phyloP scores from a whole-genome alignment of 2,888 invertebrate species.

The Clivina fossor region DNA sequence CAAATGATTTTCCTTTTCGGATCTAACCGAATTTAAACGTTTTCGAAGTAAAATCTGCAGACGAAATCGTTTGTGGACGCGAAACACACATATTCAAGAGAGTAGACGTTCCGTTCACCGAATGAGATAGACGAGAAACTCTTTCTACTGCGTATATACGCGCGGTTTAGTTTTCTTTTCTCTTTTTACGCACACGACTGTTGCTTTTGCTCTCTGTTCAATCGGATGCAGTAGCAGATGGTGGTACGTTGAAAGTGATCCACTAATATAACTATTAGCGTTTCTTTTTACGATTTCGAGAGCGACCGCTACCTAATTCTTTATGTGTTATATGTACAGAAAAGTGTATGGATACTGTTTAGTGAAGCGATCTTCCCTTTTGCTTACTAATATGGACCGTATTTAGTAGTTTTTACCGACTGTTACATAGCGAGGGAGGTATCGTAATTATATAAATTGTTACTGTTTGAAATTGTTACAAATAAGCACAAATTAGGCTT shows the following conservation, averaged over 20 bases:
- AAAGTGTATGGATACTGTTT: too few species aligned
- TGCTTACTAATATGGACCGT: too few species aligned
- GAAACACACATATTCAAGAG: slow-evolving; percentile 2
- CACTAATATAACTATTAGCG: slow-evolving; percentile 44
- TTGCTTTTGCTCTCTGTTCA: not conserved
- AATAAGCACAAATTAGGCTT: too few species aligned
- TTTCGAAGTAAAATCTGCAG: not conserved
- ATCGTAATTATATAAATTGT: too few species aligned
- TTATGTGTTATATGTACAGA: slow-evolving; percentile 16
- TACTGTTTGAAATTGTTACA: too few species aligned
- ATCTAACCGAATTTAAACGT: slow-evolving; percentile 26
- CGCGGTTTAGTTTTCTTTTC: too few species aligned
- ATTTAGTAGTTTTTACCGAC: too few species aligned
- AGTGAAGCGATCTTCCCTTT: too few species aligned
- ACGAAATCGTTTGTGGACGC: slow-evolving; percentile 7
- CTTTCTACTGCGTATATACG: too few species aligned
- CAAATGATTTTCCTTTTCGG: slow-evolving; percentile 19
- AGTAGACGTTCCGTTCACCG: too few species aligned
- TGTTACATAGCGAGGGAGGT: too few species aligned
- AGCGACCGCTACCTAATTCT: slow-evolving; percentile 23
- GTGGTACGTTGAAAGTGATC: slow-evolving; percentile 41
- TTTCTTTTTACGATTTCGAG: slow-evolving; percentile 38
- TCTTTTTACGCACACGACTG: not conserved
- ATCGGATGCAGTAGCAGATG: slow-evolving; percentile 9
- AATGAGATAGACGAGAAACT: too few species aligned